phyloP scores from a whole-genome alignment of 1,140 invertebrate genomes.

The Goniozus legneri region DNA sequence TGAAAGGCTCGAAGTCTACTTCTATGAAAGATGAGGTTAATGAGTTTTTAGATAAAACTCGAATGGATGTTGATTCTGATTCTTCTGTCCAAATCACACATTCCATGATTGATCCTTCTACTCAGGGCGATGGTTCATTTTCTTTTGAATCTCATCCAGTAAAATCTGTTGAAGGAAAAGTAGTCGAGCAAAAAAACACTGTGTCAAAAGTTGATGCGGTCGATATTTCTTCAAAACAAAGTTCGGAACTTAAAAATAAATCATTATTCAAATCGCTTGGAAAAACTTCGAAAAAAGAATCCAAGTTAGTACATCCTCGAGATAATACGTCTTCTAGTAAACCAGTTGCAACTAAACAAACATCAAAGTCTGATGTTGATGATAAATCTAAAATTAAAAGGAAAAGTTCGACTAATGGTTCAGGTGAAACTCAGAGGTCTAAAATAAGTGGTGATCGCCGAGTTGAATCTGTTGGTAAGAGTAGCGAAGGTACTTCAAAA shows the following conservation, averaged over 20 bases:
- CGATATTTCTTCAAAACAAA: not conserved
- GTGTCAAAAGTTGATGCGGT: not conserved
- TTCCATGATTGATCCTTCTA: too few species aligned
- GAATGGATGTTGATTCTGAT: conserved; percentile 7
- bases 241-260: not conserved
- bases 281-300: not conserved
- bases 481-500: conserved; percentile 20
- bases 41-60: conserved; percentile 24
- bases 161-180: not conserved
- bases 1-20: conserved; percentile 36
- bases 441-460: not conserved
- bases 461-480: conserved; percentile 8
- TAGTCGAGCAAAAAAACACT: not conserved
- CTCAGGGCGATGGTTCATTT: too few species aligned
- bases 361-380: not conserved
- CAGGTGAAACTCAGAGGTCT: not conserved
- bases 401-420: not conserved
- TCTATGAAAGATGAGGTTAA: conserved; percentile 29
- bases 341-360: not conserved
- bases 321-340: not conserved
- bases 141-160: too few species aligned
- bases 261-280: not conserved
- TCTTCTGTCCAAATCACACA: too few species aligned
- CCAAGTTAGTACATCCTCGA: not conserved
- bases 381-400: not conserved